A percentile compares a stretch with the other conserved stretches of the same genome.
Conservation (phyloP, 1,140 invertebrate genomes). For the Galendromus occidentalis region DNA sequence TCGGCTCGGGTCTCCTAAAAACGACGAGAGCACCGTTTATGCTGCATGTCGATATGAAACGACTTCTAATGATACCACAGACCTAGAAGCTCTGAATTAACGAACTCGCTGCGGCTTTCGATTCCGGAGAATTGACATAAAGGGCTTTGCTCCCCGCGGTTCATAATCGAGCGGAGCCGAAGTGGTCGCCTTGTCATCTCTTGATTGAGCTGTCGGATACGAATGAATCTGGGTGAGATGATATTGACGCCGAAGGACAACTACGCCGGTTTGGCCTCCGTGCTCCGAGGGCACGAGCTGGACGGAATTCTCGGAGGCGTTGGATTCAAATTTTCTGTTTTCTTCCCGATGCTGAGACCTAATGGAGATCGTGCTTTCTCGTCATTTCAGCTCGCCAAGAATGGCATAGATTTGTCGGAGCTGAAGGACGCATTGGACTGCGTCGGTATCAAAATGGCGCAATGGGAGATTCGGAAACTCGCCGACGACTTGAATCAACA, state of each 20-base stretch:
- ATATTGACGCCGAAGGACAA: too few relatives aligned
- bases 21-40: too few relatives aligned
- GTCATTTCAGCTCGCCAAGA: conserved; percentile 60
- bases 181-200: neutral
- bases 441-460: conserved; percentile 77
- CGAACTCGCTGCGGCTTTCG: too few relatives aligned
- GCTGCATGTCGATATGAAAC: too few relatives aligned
- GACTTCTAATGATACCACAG: too few relatives aligned
- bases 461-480: conserved; percentile 73
- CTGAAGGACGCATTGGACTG: conserved; percentile 68
- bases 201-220: neutral
- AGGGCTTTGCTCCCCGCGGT: too few relatives aligned
- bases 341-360: neutral
- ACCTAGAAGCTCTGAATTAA: too few relatives aligned
- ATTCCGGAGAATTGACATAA: too few relatives aligned
- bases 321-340: conserved; percentile 3
- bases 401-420: conserved; percentile 70
- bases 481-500: conserved; percentile 43
- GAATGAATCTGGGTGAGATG: neutral
- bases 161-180: neutral
- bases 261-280: too few relatives aligned
- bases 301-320: neutral
- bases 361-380: conserved; percentile 13
- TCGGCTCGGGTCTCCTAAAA: too few relatives aligned
- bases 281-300: neutral